Conservation (phyloP, 2,113 vertebrate species). For the Stegastes partitus region DNA sequence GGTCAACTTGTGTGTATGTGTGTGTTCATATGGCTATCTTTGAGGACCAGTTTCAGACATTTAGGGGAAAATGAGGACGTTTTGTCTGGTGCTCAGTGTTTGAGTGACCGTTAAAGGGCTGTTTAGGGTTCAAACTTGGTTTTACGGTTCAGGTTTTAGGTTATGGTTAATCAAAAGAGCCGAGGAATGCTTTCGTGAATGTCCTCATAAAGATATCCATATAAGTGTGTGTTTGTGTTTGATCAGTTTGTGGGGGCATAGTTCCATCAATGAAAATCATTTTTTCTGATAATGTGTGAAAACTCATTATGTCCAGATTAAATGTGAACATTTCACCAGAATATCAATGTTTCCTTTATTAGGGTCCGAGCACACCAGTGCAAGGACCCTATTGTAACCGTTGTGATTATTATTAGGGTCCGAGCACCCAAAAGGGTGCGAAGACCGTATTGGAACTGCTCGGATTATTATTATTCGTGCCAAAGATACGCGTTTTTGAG, state of each 20-base stretch:
- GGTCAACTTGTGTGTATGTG: not conserved
- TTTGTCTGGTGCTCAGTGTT: not conserved
- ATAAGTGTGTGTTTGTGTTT: slow-evolving; percentile 7
- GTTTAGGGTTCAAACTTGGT: not conserved
- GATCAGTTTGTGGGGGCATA: slow-evolving; percentile 7
- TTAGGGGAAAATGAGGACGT: not conserved
- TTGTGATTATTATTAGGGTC: too few species aligned
- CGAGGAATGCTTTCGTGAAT: not conserved
- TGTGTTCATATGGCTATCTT: slow-evolving; percentile 5
- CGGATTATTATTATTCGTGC: too few species aligned
- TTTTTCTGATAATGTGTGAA: slow-evolving; percentile 31
- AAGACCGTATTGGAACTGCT: too few species aligned
- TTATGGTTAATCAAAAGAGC: too few species aligned
- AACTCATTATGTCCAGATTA: slow-evolving; percentile 48
- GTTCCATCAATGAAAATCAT: slow-evolving; percentile 24
- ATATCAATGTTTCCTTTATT: not conserved
- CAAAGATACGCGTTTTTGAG: too few species aligned
- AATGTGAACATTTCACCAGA: slow-evolving; percentile 46
- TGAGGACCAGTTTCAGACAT: slow-evolving; percentile 7
- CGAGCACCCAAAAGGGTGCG: too few species aligned
- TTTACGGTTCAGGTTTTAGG: not conserved
- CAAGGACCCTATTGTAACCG: too few species aligned
- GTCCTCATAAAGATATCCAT: not conserved
- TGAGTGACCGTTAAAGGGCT: not conserved
- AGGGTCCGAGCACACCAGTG: too few species aligned